phyloP scores from a whole-genome alignment of 2,888 invertebrate species.

The Desoria tigrina region DNA sequence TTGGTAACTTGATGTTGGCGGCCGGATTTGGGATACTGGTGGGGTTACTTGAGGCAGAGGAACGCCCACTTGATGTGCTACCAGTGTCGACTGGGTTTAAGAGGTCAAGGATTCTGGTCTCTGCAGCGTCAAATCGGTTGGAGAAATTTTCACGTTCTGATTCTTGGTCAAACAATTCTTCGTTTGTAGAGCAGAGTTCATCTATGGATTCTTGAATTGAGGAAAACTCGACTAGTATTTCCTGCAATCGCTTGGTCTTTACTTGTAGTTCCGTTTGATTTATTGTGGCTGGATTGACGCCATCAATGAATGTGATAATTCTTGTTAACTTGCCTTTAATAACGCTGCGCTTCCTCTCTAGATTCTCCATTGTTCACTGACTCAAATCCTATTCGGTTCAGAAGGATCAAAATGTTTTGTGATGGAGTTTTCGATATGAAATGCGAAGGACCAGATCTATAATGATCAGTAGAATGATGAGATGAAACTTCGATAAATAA shows the following conservation, averaged over 20 bases:
- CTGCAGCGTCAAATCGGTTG: neutral
- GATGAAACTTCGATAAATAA: too few relatives aligned
- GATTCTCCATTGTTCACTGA: too few relatives aligned
- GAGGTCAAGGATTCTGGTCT: neutral
- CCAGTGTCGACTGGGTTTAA: neutral
- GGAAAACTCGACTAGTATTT: too few relatives aligned
- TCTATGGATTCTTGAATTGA: too few relatives aligned
- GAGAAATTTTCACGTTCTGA: neutral
- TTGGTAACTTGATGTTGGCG: slow-evolving; percentile 25
- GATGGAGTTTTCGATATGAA: too few relatives aligned
- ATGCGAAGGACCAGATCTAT: too few relatives aligned
- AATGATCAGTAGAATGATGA: too few relatives aligned
- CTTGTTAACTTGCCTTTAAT: neutral
- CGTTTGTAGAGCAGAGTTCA: neutral
- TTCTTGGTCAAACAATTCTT: neutral
- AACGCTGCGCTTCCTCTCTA: too few relatives aligned
- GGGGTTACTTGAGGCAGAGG: neutral
- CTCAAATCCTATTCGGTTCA: too few relatives aligned
- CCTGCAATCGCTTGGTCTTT: too few relatives aligned
- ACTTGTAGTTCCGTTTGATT: neutral
- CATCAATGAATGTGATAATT: neutral
- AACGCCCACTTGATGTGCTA: neutral
- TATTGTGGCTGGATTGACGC: neutral
- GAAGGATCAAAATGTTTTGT: too few relatives aligned
- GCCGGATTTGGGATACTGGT: too few relatives aligned